Percentiles rank a stretch among this genome's conserved stretches.
These are phyloP conservation scores for Aspiorhynchus laticeps DNA, from an alignment of 2,113 vertebrate species.

Conservation along the genomic window DNA sequence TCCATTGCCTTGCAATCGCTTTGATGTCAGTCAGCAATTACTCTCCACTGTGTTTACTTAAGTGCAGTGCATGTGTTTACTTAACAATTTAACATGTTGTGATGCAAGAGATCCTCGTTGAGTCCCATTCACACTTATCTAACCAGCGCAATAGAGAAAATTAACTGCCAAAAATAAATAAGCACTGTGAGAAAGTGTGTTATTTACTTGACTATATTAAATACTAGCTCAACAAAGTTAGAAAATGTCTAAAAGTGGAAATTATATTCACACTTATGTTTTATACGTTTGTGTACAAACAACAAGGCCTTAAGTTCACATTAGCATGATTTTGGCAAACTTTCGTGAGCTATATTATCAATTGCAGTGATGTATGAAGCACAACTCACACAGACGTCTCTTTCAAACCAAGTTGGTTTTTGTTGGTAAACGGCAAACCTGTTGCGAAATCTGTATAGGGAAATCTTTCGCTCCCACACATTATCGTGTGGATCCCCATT, in stretches of 20 bases:
- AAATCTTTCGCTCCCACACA: too few species aligned
- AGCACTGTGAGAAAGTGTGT: background rate
- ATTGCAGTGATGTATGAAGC: too few species aligned
- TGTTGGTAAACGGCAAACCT: background rate
- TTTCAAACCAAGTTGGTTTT: background rate
- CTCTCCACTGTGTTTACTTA: too few species aligned
- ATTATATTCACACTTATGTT: background rate
- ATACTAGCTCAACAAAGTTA: background rate
- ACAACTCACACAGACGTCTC: too few species aligned
- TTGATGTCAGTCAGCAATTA: constrained; percentile 58
- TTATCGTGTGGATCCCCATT: background rate
- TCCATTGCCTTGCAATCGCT: constrained; percentile 52
- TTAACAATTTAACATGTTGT: constrained; percentile 30
- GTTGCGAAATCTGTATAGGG: background rate
- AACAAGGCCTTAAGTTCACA: too few species aligned
- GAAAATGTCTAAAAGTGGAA: background rate
- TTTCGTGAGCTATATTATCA: too few species aligned
- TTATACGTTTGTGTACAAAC: background rate
- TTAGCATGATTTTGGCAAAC: background rate
- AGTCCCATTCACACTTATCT: background rate
- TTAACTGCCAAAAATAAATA: background rate
- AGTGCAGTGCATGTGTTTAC: constrained; percentile 37
- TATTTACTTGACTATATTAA: background rate
- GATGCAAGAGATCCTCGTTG: constrained; percentile 11
- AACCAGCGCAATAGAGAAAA: background rate